Percentiles rank a stretch among this genome's conserved stretches.
These are phyloP conservation scores for Crotalus tigris DNA, from an alignment of 2,113 vertebrate genomes.

Conservation along the genomic window DNA sequence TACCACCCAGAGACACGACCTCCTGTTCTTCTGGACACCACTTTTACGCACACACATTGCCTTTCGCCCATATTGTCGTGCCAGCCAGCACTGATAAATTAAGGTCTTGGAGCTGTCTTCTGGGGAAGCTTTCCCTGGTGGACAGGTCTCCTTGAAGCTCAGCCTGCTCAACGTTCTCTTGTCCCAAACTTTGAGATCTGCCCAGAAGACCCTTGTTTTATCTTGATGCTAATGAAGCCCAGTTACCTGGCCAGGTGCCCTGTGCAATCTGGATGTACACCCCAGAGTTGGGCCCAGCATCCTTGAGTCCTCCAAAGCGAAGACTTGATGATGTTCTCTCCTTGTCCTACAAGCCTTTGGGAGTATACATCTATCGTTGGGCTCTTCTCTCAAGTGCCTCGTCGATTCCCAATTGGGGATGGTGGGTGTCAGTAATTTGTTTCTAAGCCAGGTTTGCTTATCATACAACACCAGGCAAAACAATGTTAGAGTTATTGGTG, in stretches of 20 bases:
- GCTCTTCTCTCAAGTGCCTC: neutral
- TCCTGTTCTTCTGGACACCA: neutral
- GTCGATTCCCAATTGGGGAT: neutral
- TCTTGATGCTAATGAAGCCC: neutral
- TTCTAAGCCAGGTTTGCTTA: neutral
- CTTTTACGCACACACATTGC: neutral
- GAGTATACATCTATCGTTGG: neutral
- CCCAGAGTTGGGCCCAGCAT: neutral
- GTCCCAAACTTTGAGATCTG: neutral
- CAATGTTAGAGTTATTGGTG: neutral
- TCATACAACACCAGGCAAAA: neutral
- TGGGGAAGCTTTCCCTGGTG: neutral
- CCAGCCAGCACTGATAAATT: neutral
- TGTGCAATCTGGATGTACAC: too few species aligned
- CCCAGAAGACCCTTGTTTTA: neutral
- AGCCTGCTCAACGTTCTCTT: neutral
- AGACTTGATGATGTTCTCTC: neutral
- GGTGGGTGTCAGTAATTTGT: neutral
- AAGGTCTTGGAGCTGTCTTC: neutral
- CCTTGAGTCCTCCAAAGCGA: neutral
- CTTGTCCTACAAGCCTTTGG: neutral
- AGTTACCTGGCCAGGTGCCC: neutral
- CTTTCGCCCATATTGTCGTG: neutral
- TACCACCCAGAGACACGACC: neutral
- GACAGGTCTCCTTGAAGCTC: neutral